phyloP scores from a whole-genome alignment of 2,888 invertebrate species.

The Ormyrus pomaceus region DNA sequence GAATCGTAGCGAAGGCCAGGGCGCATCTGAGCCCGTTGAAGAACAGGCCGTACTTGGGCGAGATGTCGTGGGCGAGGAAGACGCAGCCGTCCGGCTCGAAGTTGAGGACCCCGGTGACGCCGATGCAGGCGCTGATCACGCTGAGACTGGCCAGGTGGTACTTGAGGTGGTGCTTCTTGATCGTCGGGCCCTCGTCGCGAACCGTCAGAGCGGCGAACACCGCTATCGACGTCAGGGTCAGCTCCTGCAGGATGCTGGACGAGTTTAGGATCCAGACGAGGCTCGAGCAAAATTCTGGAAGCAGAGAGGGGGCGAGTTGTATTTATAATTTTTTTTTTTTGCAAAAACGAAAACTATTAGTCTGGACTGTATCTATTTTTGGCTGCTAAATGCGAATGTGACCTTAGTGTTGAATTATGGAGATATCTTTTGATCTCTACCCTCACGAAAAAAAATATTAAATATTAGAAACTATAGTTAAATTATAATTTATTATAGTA shows the following conservation, averaged over 20 bases:
- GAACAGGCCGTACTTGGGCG: constrained; percentile 70
- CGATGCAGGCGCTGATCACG: constrained; percentile 76
- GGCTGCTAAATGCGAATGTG: too few relatives aligned
- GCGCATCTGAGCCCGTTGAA: constrained; percentile 67
- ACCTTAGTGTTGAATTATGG: too few relatives aligned
- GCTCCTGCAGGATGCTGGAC: constrained; percentile 76
- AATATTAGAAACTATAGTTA: too few relatives aligned
- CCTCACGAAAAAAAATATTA: too few relatives aligned
- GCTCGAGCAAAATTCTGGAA: constrained; percentile 73
- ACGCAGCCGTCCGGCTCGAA: constrained; percentile 72
- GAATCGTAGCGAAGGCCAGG: constrained; percentile 63
- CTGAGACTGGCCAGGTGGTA: constrained; percentile 77
- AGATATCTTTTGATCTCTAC: too few relatives aligned
- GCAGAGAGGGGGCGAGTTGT: too few relatives aligned
- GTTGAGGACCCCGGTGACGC: constrained; percentile 76
- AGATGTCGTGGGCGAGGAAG: constrained; percentile 70
- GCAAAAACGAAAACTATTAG: too few relatives aligned
- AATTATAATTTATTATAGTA: too few relatives aligned
- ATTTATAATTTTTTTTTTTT: too few relatives aligned
- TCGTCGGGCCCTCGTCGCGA: constrained; percentile 65
- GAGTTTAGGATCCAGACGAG: constrained; percentile 76
- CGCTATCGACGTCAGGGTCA: constrained; percentile 76
- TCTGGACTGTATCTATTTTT: too few relatives aligned
- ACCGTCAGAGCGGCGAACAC: constrained; percentile 69
- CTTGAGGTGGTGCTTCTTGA: constrained; percentile 73